These are phyloP conservation scores for Drosophila pachea DNA, from an alignment of 1,140 invertebrate species.

Conservation along the genomic window DNA sequence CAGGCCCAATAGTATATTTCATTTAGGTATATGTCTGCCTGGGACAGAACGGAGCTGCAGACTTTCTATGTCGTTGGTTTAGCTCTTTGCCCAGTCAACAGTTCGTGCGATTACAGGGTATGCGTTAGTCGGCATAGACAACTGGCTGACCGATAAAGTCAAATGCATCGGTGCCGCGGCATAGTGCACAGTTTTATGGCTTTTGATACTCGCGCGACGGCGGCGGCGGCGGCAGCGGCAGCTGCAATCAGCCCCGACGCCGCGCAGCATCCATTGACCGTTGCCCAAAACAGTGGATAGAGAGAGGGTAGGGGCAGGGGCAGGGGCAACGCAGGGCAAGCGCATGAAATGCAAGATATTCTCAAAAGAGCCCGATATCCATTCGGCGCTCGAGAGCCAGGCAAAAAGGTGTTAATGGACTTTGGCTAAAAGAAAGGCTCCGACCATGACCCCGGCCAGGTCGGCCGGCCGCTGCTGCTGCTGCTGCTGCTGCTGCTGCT, in stretches of 20 bases:
- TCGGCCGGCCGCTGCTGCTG: too few species aligned
- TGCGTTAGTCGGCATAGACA: slow-evolving; percentile 3
- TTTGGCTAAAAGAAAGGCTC: slow-evolving; percentile 37
- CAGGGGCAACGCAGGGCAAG: slow-evolving; percentile 3
- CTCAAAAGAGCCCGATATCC: slow-evolving; percentile 31
- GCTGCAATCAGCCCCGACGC: slow-evolving; percentile 25
- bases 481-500: too few species aligned
- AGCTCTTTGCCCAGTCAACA: background rate
- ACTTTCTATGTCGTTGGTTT: background rate
- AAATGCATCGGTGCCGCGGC: slow-evolving; percentile 13
- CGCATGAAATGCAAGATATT: slow-evolving; percentile 41
- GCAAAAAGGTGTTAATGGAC: slow-evolving; percentile 50
- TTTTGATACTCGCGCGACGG: slow-evolving; percentile 1
- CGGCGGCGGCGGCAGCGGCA: slow-evolving; percentile 14
- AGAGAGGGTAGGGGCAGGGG: slow-evolving; percentile 5
- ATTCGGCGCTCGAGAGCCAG: background rate
- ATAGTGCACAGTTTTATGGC: slow-evolving; percentile 38
- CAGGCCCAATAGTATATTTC: too few species aligned
- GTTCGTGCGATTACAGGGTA: slow-evolving; percentile 13
- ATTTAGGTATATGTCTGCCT: too few species aligned
- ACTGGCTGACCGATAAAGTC: slow-evolving; percentile 17
- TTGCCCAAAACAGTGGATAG: slow-evolving; percentile 20
- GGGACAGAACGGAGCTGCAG: too few species aligned
- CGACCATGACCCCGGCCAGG: slow-evolving; percentile 27
- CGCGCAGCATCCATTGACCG: slow-evolving; percentile 24